These are phyloP conservation scores for Panulirus ornatus DNA, from an alignment of 1,140 invertebrate species.

Conservation along the genomic window DNA sequence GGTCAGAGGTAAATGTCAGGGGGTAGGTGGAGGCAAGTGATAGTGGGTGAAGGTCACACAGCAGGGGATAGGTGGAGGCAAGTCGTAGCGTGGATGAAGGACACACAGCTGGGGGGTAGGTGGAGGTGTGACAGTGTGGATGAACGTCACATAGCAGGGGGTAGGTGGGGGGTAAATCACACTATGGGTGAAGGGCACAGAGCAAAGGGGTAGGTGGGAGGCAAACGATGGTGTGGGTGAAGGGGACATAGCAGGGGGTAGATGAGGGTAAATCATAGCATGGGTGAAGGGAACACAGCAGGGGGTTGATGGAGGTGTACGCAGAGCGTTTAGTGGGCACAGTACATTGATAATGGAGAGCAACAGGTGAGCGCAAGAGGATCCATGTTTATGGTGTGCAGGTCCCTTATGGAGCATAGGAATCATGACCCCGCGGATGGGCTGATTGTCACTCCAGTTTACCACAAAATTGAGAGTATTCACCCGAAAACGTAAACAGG, in stretches of 20 bases:
- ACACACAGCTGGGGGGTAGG: background rate
- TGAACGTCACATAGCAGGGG: background rate
- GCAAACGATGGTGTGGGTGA: background rate
- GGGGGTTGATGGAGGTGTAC: too few species aligned
- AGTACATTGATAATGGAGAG: too few species aligned
- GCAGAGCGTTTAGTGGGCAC: too few species aligned
- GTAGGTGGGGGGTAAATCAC: background rate
- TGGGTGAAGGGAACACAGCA: too few species aligned
- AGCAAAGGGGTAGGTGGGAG: background rate
- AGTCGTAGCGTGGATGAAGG: background rate
- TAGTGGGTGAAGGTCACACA: background rate
- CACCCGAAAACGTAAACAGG: too few species aligned
- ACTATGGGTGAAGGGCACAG: background rate
- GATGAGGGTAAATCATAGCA: background rate
- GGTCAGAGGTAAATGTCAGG: too few species aligned
- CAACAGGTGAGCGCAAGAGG: too few species aligned
- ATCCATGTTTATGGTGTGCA: too few species aligned
- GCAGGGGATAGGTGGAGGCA: background rate
- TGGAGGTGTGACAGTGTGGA: background rate
- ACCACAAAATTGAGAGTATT: too few species aligned
- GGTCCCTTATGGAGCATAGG: too few species aligned
- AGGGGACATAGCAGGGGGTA: background rate
- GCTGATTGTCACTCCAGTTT: too few species aligned
- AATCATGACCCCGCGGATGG: too few species aligned
- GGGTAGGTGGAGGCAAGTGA: background rate